These are phyloP conservation scores for Tenthredo livida DNA, from an alignment of 2,888 invertebrate genomes.

Conservation along the genomic window DNA sequence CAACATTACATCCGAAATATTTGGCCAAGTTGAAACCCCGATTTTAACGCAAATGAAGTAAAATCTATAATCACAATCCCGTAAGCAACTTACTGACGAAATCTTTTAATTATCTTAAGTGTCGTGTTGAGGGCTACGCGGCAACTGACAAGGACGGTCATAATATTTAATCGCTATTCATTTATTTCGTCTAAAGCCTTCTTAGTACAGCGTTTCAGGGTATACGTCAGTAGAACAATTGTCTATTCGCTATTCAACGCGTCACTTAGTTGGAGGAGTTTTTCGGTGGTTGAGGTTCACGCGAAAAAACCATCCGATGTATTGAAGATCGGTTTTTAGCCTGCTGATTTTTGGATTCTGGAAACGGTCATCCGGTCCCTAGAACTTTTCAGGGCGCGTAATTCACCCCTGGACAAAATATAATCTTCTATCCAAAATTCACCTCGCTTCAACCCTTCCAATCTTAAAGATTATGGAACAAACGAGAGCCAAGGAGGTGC, in stretches of 20 bases:
- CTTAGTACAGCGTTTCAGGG: conserved; percentile 62
- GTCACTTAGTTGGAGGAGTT: not conserved
- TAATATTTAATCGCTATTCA: conserved; percentile 78
- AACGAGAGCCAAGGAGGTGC: conserved; percentile 74
- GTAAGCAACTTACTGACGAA: conserved; percentile 56
- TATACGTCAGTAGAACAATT: conserved; percentile 67
- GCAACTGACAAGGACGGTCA: conserved; percentile 73
- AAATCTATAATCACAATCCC: conserved; percentile 36
- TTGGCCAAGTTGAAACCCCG: not conserved
- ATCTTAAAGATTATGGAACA: conserved; percentile 78
- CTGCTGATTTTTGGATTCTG: not conserved
- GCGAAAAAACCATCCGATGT: not conserved
- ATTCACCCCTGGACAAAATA: conserved; percentile 31
- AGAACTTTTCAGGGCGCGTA: not conserved
- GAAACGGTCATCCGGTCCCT: not conserved
- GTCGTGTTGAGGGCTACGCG: conserved; percentile 70
- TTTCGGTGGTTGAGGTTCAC: not conserved
- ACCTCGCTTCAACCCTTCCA: conserved; percentile 72
- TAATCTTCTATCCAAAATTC: conserved; percentile 43
- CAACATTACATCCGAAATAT: not conserved
- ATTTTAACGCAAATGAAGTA: not conserved
- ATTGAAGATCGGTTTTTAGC: not conserved
- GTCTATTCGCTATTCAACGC: conserved; percentile 50
- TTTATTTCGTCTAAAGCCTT: conserved; percentile 69
- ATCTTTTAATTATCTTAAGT: conserved; percentile 77